Conservation (phyloP, 2,888 invertebrate genomes). For the Pteria penguin region DNA sequence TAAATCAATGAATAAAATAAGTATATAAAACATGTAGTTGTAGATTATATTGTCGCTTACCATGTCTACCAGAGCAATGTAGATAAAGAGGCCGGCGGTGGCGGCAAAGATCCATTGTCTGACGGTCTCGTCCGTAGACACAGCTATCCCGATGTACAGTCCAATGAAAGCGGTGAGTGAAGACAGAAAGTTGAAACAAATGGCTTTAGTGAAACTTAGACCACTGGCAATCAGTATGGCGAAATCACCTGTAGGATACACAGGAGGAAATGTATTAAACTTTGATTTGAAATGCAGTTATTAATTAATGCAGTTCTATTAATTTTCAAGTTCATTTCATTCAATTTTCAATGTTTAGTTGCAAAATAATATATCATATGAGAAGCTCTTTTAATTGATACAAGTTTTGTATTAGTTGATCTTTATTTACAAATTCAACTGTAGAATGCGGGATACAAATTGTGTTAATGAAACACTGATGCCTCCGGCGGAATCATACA, state of each 20-base stretch:
- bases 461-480: too few relatives aligned
- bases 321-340: not conserved
- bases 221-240: slow-evolving; percentile 81
- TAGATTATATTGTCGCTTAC: too few relatives aligned
- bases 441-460: too few relatives aligned
- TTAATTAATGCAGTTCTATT: not conserved
- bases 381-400: too few relatives aligned
- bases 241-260: slow-evolving; percentile 79
- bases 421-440: too few relatives aligned
- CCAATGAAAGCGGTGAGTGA: slow-evolving; percentile 81
- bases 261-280: not conserved
- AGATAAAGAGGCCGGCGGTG: slow-evolving; percentile 82
- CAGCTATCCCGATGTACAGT: slow-evolving; percentile 79
- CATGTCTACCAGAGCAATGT: slow-evolving; percentile 81
- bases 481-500: too few relatives aligned
- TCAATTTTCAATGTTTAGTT: too few relatives aligned
- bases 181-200: slow-evolving; percentile 80
- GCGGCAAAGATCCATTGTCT: slow-evolving; percentile 80
- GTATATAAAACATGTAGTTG: too few relatives aligned
- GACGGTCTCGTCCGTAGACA: slow-evolving; percentile 70
- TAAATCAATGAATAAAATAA: too few relatives aligned
- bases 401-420: too few relatives aligned
- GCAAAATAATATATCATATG: too few relatives aligned
- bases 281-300: not conserved
- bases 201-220: slow-evolving; percentile 76